A percentile compares a stretch with the other conserved stretches of the same genome.
These are phyloP conservation scores for Tanypteryx hageni DNA, from an alignment of 2,888 invertebrate genomes.

Conservation along the genomic window DNA sequence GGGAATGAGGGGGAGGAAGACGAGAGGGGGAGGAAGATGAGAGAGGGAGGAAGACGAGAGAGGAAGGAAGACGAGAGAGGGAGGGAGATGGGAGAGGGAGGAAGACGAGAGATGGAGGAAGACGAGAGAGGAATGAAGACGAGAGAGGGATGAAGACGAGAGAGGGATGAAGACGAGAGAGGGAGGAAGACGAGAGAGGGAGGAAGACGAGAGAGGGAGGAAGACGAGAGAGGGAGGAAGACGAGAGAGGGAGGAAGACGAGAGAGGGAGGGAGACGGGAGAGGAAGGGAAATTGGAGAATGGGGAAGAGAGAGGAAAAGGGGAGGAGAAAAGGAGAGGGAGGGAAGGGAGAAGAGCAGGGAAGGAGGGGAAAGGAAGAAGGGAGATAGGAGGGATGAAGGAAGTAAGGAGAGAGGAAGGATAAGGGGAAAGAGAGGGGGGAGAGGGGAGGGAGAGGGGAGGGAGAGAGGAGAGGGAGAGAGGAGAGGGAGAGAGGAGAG, in stretches of 20 bases:
- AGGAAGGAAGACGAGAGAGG: background rate
- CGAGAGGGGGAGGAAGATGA: background rate
- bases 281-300: no score
- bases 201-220: background rate
- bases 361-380: background rate
- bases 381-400: background rate
- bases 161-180: background rate
- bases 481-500: background rate
- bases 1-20: background rate
- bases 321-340: background rate
- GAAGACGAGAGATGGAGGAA: background rate
- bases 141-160: background rate
- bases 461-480: background rate
- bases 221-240: background rate
- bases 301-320: no score
- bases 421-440: no score
- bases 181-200: background rate
- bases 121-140: no score
- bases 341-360: background rate
- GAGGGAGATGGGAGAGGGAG: background rate
- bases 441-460: background rate
- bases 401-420: background rate
- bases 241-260: background rate
- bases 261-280: background rate
- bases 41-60: background rate